Evolutionary conservation across 2,888 invertebrate genomes (phyloP).

Genomic region (Drosophila siamana): DNA sequence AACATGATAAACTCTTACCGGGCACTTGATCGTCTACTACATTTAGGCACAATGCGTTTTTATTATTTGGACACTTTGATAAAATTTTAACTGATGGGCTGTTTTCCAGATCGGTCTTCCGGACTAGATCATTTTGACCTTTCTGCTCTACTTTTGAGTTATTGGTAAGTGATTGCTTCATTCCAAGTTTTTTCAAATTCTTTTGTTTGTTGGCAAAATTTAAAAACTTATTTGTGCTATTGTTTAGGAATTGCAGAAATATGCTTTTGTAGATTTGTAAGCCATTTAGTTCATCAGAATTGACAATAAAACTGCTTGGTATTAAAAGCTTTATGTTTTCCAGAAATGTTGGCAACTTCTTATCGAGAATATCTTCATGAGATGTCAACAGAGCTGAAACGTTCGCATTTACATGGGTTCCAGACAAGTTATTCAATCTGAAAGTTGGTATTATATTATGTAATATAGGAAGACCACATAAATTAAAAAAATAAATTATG

Average conservation of each 20-base stretch:
- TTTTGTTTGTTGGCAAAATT: background rate
- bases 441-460: background rate
- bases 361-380: constrained; percentile 73
- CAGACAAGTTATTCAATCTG: constrained; percentile 77
- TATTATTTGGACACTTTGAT: constrained; percentile 66
- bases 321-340: constrained; percentile 65
- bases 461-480: background rate
- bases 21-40: constrained; percentile 74
- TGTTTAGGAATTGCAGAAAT: constrained; percentile 2
- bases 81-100: constrained; percentile 64
- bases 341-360: constrained; percentile 53
- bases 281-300: constrained; percentile 19
- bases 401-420: constrained; percentile 74
- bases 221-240: constrained; percentile 6
- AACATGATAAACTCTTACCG: constrained; percentile 57
- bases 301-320: constrained; percentile 48
- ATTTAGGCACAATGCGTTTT: constrained; percentile 74
- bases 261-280: background rate
- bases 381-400: constrained; percentile 81
- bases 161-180: background rate
- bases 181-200: background rate
- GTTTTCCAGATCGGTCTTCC: constrained; percentile 40
- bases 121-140: background rate
- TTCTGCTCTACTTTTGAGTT: background rate
- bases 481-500: background rate